Conservation (phyloP, 2,113 vertebrate genomes). For the Tupaia tana region DNA sequence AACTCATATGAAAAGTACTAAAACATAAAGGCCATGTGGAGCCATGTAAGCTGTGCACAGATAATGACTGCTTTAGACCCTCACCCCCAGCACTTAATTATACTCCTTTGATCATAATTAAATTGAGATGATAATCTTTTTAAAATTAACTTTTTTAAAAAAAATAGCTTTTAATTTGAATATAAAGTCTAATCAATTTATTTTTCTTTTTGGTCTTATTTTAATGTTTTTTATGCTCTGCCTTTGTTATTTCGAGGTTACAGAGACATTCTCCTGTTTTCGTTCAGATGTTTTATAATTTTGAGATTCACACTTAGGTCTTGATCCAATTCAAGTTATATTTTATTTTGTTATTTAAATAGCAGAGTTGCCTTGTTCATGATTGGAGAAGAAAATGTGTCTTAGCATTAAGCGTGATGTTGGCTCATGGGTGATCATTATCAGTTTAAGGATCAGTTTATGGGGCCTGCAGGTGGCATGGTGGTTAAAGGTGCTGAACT, state of each 20-base stretch:
- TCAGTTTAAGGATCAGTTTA: not conserved
- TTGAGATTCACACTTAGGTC: not conserved
- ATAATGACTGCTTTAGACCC: accelerated
- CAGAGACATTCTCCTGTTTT: not conserved
- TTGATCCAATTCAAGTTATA: not conserved
- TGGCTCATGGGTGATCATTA: not conserved
- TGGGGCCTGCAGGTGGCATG: too few relatives aligned
- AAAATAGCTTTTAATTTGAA: not conserved
- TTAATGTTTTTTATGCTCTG: not conserved
- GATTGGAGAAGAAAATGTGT: not conserved
- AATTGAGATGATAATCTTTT: not conserved
- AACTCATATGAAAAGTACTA: not conserved
- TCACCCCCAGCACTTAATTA: not conserved
- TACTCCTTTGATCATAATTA: not conserved
- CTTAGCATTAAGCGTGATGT: not conserved
- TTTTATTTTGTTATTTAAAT: not conserved
- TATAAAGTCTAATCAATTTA: not conserved
- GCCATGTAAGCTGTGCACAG: not conserved
- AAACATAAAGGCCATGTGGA: not conserved
- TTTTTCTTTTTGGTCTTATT: not conserved
- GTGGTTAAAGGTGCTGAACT: too few relatives aligned
- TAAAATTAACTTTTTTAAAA: not conserved
- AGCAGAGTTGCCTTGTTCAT: not conserved
- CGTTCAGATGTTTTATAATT: not conserved
- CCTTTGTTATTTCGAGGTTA: not conserved